These are phyloP conservation scores for Herpailurus yagouaroundi DNA, from an alignment of 2,113 vertebrate species.

Conservation along the genomic window DNA sequence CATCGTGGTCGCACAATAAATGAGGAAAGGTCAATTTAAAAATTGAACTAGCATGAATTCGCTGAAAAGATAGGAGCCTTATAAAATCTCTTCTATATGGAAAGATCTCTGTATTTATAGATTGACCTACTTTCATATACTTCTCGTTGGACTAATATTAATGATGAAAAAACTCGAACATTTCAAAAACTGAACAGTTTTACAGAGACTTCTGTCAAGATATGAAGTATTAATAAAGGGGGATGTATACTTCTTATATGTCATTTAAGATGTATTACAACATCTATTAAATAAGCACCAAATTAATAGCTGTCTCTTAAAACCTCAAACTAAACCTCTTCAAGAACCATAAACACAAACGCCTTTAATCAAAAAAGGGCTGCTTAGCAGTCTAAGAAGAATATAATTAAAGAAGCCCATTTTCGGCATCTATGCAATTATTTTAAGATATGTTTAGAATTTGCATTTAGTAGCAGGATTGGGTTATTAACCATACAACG, in stretches of 20 bases:
- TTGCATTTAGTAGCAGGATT: slow-evolving; percentile 62
- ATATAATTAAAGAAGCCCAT: slow-evolving; percentile 64
- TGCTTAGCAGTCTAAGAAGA: slow-evolving; percentile 49
- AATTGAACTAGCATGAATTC: slow-evolving; percentile 74
- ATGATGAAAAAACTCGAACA: slow-evolving; percentile 42
- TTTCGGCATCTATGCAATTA: slow-evolving; percentile 59
- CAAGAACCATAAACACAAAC: slow-evolving; percentile 53
- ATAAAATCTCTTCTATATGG: slow-evolving; percentile 70
- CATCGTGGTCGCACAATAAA: slow-evolving; percentile 73
- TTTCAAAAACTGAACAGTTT: slow-evolving; percentile 68
- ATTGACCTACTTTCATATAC: slow-evolving; percentile 70
- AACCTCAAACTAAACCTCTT: slow-evolving; percentile 46
- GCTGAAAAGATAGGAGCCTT: slow-evolving; percentile 64
- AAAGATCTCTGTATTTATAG: slow-evolving; percentile 74
- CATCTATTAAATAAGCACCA: slow-evolving; percentile 23
- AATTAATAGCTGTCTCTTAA: slow-evolving; percentile 54
- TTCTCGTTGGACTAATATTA: slow-evolving; percentile 66
- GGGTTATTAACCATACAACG: slow-evolving; percentile 53
- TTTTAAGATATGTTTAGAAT: slow-evolving; percentile 70
- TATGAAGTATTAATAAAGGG: slow-evolving; percentile 51
- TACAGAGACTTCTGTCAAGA: slow-evolving; percentile 67
- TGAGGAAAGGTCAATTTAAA: slow-evolving; percentile 79
- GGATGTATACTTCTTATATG: slow-evolving; percentile 21
- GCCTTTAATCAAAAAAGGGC: slow-evolving; percentile 28
- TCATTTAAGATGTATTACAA: slow-evolving; percentile 52